Evolutionary conservation across 2,113 vertebrate genomes (phyloP), one percentile per base, ranked within the genome.

Genomic region (Patagioenas fasciata): DNA sequence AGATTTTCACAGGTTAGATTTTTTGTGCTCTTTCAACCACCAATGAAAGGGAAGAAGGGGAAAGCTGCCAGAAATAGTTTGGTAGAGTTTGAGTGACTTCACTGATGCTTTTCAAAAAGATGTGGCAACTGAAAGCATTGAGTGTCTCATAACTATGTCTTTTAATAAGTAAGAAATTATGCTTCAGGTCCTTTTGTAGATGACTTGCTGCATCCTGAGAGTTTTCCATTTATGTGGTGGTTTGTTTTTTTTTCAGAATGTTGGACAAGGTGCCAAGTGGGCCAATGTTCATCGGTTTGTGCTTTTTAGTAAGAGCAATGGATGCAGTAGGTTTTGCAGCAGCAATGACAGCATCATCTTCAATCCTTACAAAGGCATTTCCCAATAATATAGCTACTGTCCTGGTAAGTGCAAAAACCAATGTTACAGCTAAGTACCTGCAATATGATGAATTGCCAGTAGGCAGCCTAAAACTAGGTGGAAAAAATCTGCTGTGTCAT

Each of bases 301-400:
- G 99, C 95, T 99, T 99, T 96, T 28, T 99, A 47, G 98, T 99
- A 93, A 98, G 99, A 96, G 97, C 98, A 31, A 25, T 98, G 18
- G 99, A 99, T 75, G 99, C 99, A 10, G 28, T 99, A 38, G 98
- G 99, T 48, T 99, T 99, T 85, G 97, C 98, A 9, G 99, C 98
- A 38, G 98, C 99, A 5, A 98, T 97, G 60, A 99, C 98, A 3
- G 98, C 99, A 0, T 98, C 99, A 0, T 99, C 98, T 91, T 98
- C 99, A 16, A 97, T 99, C 42, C 98, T 99, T 9, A 98, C 98
- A 36, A 98, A 99, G 90, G 97, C 98, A 54, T 99, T 99, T 96
- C 99, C 99, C 38, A 97, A 98, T 96, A 99, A 98, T 78, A 98
- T 99, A 97, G 99, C 99, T 9, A 99, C 99, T 91, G 98, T 99